Evolutionary conservation across 2,888 invertebrate genomes (phyloP), one percentile per base, ranked within the genome.

Genomic region (Syritta pipiens): DNA sequence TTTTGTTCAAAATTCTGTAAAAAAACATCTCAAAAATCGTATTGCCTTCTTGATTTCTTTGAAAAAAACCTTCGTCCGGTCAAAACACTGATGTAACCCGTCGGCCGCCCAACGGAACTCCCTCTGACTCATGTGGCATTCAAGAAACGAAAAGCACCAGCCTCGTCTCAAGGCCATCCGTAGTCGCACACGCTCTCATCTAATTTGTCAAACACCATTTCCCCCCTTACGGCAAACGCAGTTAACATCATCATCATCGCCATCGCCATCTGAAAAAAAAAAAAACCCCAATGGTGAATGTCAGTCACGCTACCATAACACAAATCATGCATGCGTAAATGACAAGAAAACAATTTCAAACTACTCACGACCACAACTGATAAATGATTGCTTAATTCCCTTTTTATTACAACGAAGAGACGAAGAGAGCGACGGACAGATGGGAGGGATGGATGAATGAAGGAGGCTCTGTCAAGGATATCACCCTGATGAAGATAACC

Each of bases 291-390:
- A 51, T 14, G 32, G 35, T 28, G 42, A 55, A 57, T 44, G 57
- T 57, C 76, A 76, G 76, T 57, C 76, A 76, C 76, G 76, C 76
- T 46, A 69, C 24, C 69, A 22, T 24, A 69, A n/a, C n/a, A 69
- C 69, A 63, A 76, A 76, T 76, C 76, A 69, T 76, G 76, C 76
- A 63, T 76, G 57, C 69, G 69, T 69, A 57, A 76, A 76, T 69
- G 76, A 63, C 76, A 69, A 69, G 55, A 67, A 67, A 67, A 57
- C 67, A 55, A 57, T 67, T 67, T 46, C 22, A 42, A 42, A 63
- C 53, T 40, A 51, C 57, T 30, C 53, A 53, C 48, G 68, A 49
- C 49, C 55, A 55, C 32, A 40, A 42, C 74, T 63, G 69, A 69
- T 63, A 63, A 76, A 69, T 71, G 76, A 76, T 76, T 69, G 44